These are phyloP conservation scores for Macroramphosus scolopax DNA, from an alignment of 2,797 vertebrate genomes.

Conservation along the genomic window DNA sequence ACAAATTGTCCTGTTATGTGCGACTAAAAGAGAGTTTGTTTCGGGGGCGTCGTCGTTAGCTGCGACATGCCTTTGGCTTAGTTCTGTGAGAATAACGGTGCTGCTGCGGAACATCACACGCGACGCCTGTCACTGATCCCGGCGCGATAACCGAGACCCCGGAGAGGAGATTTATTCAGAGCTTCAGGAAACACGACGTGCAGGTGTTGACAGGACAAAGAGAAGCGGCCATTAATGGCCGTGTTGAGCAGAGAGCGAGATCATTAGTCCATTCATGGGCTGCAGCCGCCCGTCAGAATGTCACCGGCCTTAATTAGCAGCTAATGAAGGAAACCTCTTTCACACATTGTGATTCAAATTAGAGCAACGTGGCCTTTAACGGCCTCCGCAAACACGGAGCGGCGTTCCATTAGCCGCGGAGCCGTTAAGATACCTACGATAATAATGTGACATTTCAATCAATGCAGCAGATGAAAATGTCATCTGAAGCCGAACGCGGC, in stretches of 20 bases:
- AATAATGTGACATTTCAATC: background rate
- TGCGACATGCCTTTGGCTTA: too few species aligned
- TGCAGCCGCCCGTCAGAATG: constrained; percentile 2
- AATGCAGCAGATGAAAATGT: constrained; percentile 5
- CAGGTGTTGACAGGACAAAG: constrained; percentile 1
- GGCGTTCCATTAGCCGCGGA: constrained; percentile 23
- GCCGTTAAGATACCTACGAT: constrained; percentile 8
- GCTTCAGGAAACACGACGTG: background rate
- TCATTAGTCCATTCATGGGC: constrained; percentile 8
- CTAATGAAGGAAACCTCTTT: constrained; percentile 22
- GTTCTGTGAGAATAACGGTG: constrained; percentile 10
- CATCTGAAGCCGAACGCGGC: background rate
- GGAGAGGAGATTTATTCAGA: background rate
- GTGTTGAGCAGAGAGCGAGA: constrained; percentile 3
- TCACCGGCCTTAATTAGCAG: constrained; percentile 22
- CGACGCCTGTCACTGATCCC: constrained; percentile 6
- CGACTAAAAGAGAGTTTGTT: too few species aligned
- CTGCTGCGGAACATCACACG: constrained; percentile 1
- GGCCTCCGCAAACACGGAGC: background rate
- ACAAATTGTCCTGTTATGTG: too few species aligned
- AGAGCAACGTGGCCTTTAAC: background rate
- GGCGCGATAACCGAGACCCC: background rate
- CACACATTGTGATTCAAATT: constrained; percentile 2
- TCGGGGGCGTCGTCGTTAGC: too few species aligned
- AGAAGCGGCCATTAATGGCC: background rate